Evolutionary conservation across 2,888 invertebrate species (phyloP), one percentile per base, ranked within the genome.

Genomic region (Clepsis dumicolana): DNA sequence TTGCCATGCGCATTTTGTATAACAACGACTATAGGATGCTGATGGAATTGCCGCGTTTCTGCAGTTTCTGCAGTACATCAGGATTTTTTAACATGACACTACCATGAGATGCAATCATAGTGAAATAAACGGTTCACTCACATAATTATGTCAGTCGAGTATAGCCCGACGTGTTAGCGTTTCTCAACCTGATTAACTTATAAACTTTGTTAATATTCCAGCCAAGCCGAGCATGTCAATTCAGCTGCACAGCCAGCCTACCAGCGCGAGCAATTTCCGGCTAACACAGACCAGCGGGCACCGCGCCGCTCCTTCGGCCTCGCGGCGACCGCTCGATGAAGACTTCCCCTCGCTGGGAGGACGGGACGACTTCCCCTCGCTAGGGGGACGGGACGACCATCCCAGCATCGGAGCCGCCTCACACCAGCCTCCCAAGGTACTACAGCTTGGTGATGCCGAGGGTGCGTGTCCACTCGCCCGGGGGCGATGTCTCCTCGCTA

Each of bases 201-300:
- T n/a, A n/a, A 4, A 5, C n/a, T n/a, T n/a, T n/a, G 38, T 41
- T 16, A 24, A 10, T 38, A 2, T 74, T 76, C 0, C 80, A 93
- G 91, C 89, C 0, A 94, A 94, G 70, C 94, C 94, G 5, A 88
- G 91, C 67, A 88, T 94, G n/a, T 93, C 94, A 0, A 93, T 94
- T 72, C 92, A 92, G 72, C 79, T 94, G 64, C 93, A 93, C 79
- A 90, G 93, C 72, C 92, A 91, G 75, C 90, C 91, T 16, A 83
- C 90, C 0, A 90, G 91, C 75, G 93, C 93, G 0, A 92, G 91
- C 76, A 92, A 91, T 82, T 93, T 93, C 70, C 73, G 75, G 1
- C 66, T 78, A 27, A 75, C 76, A 27, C 74, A 73, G 65, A 62
- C 78, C 7, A 70, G 73, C 50, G 69, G 63, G n/a, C 44, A 56